phyloP scores from a whole-genome alignment of 35 echinoderm and acorn worm genomes.

The Amphiura filiformis region DNA sequence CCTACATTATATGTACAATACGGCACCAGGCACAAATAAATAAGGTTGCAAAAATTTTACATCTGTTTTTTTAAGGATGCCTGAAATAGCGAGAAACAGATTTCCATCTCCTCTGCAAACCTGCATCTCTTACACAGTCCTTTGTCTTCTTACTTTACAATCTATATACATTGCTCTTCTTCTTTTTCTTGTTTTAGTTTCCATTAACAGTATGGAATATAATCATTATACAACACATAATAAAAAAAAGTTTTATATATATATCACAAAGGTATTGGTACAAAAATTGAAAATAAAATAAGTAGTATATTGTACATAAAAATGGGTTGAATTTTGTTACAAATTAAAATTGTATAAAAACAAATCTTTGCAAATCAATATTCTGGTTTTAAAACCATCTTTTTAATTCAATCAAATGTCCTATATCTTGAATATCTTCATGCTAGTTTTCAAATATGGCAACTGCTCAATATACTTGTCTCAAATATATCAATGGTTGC shows the following conservation, averaged over 20 bases:
- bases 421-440: no score
- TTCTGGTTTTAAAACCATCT: no score
- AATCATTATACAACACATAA: background rate
- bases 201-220: background rate
- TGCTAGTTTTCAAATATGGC: no score
- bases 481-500: no score
- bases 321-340: no score
- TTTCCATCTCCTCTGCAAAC: background rate
- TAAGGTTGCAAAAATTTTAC: background rate
- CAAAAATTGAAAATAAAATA: background rate
- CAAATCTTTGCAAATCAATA: no score
- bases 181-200: background rate
- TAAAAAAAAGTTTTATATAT: background rate
- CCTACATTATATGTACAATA: background rate
- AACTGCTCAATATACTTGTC: no score
- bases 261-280: background rate
- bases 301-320: background rate
- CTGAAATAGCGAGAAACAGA: background rate
- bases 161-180: background rate
- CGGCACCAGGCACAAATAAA: slow-evolving; percentile 13
- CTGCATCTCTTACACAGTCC: background rate
- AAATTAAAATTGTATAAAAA: no score
- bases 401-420: no score
- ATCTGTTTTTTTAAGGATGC: background rate
- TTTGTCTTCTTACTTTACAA: background rate